These are phyloP conservation scores for Aurelia sp. DNA, from an alignment of 30 jellyfish, hydroid and myxozoan species.

Conservation along the genomic window DNA sequence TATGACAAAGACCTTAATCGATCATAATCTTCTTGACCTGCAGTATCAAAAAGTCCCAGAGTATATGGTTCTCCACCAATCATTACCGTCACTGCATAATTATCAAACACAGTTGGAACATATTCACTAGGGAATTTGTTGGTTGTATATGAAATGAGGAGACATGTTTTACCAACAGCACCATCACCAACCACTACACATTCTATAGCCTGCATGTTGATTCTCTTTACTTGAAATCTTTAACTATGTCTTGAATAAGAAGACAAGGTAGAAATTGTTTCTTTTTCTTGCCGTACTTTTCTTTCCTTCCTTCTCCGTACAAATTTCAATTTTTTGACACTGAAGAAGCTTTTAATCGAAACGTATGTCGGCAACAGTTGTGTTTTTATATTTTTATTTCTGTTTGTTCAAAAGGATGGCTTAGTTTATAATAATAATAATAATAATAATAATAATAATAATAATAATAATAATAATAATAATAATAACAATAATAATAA, in stretches of 20 bases:
- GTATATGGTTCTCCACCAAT: constrained; percentile 99
- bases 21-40: constrained; percentile 99
- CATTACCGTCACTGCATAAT: constrained; percentile 99
- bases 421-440: too few relatives aligned
- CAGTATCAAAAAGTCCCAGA: constrained; percentile 99
- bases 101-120: constrained; percentile 99
- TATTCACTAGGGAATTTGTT: constrained; percentile 99
- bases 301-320: constrained; percentile 38
- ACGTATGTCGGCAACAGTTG: too few relatives aligned
- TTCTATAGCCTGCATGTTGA: constrained; percentile 95
- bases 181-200: constrained; percentile 99
- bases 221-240: not conserved
- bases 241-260: too few relatives aligned
- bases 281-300: too few relatives aligned
- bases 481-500: too few relatives aligned
- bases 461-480: too few relatives aligned
- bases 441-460: too few relatives aligned
- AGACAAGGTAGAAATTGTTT: too few relatives aligned
- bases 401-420: too few relatives aligned
- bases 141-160: constrained; percentile 97
- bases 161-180: constrained; percentile 99
- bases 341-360: too few relatives aligned
- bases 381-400: too few relatives aligned
- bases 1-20: constrained; percentile 96
- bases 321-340: constrained; percentile 10